Conservation (phyloP, 2,797 vertebrate species). For the Odontamblyopus rebecca region DNA sequence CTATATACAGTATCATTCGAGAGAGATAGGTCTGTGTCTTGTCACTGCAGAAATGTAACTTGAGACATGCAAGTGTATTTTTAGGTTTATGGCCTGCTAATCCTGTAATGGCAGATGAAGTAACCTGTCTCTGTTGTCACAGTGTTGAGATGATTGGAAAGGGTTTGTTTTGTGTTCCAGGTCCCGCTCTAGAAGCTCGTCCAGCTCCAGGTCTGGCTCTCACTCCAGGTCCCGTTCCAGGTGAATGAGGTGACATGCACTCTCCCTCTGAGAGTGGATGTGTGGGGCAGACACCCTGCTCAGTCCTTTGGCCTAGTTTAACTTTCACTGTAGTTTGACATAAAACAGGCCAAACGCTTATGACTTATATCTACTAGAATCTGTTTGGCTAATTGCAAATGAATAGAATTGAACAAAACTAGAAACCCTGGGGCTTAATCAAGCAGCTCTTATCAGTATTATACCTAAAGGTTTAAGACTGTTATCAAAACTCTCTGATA, state of each 20-base stretch:
- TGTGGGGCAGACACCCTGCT: constrained; percentile 67
- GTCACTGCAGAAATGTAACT: not conserved
- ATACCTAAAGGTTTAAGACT: not conserved
- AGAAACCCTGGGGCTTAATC: constrained; percentile 49
- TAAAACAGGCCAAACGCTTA: not conserved
- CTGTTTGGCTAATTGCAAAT: not conserved
- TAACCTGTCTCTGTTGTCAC: constrained; percentile 15
- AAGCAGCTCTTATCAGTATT: constrained; percentile 40
- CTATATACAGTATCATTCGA: not conserved
- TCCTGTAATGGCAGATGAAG: not conserved
- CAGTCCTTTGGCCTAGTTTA: constrained; percentile 40
- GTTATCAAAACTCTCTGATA: not conserved
- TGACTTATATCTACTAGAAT: not conserved
- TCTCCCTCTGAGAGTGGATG: constrained; percentile 85
- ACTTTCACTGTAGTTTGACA: not conserved
- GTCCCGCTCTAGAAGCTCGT: constrained; percentile 95
- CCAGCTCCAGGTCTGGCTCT: constrained; percentile 96
- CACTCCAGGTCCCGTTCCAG: constrained; percentile 96
- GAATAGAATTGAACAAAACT: constrained; percentile 16
- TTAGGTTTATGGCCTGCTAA: not conserved
- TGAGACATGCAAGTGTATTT: not conserved
- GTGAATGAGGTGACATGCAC: constrained; percentile 99
- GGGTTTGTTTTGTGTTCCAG: constrained; percentile 87
- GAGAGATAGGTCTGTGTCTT: not conserved
- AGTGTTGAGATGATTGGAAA: constrained; percentile 81